Evolutionary conservation across 2,113 vertebrate genomes (phyloP), one percentile per base, ranked within the genome.

Genomic region (Gasterosteus aculeatus): DNA sequence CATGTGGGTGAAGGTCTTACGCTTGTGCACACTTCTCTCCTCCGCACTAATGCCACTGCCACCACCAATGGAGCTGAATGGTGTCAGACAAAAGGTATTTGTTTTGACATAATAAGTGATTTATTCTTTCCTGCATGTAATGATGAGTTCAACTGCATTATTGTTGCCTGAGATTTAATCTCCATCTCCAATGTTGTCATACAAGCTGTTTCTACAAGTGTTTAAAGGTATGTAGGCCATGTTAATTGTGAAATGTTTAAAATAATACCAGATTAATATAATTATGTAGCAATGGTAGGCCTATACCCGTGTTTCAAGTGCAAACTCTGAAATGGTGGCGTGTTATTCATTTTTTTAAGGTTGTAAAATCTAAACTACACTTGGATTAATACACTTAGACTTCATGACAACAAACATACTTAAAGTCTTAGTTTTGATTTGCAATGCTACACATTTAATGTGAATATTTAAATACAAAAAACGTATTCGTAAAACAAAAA

Each of bases 1-100:
- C 85, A 92, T 94, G 94, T 91, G 86, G 42, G 39, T 64, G 84
- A 85, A 87, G 80, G 85, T 91, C 82, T 83, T 11, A 73, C 73
- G 74, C 75, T 41, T 60, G 1, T 54, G 64, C 81, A 69, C 77
- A 77, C 75, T 85, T 87, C 84, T 83, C 44, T 67, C 11, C 26
- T 68, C 64, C 68, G 31, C 54, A 29, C 26, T 69, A 42, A 78
- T 65, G 54, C 60, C 22, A 26, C 42, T 78, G 65, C 69, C 39
- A 62, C 39, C 56, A 60, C 46, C 62, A 63, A 15, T 64, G 39
- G 38, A 66, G 60, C 1, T 7, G 61, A 59, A 11, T 7, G 10
- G 4, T 44, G 53, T 56, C 61, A 53, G 64, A 69, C 47, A 72
- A 56, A 33, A 62, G n/a, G 15, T 53, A 22, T 71, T 70, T 67